Conservation (phyloP, 2,797 vertebrate genomes). For the Acanthurus lineatus region DNA sequence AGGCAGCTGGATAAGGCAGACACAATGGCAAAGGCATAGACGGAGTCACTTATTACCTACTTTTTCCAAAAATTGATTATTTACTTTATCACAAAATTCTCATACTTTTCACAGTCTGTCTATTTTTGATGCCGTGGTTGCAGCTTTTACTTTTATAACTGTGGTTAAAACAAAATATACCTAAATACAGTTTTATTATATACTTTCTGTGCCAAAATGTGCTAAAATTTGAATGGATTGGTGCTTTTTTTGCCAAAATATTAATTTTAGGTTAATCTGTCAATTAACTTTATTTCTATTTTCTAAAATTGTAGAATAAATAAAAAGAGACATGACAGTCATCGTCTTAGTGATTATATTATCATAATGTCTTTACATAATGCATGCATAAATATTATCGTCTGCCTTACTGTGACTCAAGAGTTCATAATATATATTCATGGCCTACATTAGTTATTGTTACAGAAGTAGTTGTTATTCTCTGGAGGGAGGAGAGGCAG, state of each 20-base stretch:
- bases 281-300: neutral
- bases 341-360: neutral
- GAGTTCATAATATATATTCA: neutral
- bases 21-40: neutral
- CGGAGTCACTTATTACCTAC: neutral
- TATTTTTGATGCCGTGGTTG: neutral
- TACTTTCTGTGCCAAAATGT: neutral
- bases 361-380: neutral
- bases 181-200: neutral
- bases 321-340: too few species aligned
- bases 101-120: neutral
- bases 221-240: neutral
- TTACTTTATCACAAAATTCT: neutral
- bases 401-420: neutral
- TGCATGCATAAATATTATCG: neutral
- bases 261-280: too few species aligned
- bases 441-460: neutral
- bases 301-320: neutral
- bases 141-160: neutral
- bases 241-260: neutral
- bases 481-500: neutral
- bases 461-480: neutral
- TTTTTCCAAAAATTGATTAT: neutral
- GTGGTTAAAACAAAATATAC: neutral
- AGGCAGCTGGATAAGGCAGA: slow-evolving; percentile 28